A percentile compares a stretch with the other conserved stretches of the same genome.
Evolutionary conservation across 2,113 vertebrate species (phyloP).

Genomic region (Pteropus alecto): DNA sequence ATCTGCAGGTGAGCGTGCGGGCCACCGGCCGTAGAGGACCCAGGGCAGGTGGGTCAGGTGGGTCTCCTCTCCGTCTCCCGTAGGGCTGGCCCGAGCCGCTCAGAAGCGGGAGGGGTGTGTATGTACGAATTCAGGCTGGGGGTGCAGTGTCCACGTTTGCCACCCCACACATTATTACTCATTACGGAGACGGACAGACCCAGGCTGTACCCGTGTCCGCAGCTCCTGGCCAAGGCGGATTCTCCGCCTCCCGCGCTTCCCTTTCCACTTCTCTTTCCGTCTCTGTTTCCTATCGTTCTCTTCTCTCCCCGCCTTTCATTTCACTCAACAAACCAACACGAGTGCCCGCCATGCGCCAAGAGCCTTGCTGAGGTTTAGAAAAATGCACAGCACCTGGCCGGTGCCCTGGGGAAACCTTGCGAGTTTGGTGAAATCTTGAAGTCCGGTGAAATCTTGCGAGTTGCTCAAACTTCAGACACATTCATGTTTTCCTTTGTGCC

Average conservation of each 20-base stretch:
- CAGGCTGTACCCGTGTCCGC: rapidly evolving
- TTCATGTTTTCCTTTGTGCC: not conserved
- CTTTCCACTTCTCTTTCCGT: not conserved
- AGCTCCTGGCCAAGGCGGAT: too few relatives aligned
- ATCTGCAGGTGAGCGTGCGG: constrained; percentile 84
- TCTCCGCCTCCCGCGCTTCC: not conserved
- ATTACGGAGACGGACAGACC: rapidly evolving
- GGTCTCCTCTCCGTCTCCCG: not conserved
- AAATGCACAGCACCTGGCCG: not conserved
- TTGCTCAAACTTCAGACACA: not conserved
- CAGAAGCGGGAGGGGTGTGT: rapidly evolving
- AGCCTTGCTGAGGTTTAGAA: not conserved
- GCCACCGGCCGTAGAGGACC: not conserved
- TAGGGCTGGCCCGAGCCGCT: not conserved
- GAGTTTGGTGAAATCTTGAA: too few relatives aligned
- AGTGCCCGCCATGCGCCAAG: not conserved
- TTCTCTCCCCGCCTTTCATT: too few relatives aligned
- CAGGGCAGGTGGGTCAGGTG: rapidly evolving
- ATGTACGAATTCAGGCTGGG: not conserved
- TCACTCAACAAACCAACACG: not conserved
- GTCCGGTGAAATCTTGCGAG: not conserved
- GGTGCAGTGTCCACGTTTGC: rapidly evolving
- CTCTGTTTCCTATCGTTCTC: not conserved
- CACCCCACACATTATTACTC: too few relatives aligned
- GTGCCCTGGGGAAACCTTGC: not conserved